These are phyloP conservation scores for Aegithalos caudatus DNA, from an alignment of 2,113 vertebrate species.

Conservation along the genomic window DNA sequence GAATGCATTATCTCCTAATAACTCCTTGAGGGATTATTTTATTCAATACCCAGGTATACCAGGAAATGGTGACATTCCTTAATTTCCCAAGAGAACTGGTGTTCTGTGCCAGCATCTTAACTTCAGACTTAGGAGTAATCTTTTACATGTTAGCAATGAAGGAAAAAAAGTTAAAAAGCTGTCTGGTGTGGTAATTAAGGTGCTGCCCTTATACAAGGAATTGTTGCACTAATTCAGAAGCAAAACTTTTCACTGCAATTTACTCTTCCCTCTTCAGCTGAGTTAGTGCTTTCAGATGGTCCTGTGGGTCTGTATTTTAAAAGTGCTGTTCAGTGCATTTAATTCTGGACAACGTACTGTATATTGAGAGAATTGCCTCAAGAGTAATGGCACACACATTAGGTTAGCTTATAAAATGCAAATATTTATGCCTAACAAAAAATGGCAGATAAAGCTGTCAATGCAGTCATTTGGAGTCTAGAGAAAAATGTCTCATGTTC, in stretches of 20 bases:
- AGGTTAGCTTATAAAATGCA: slow-evolving; percentile 10
- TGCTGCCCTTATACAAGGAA: not conserved
- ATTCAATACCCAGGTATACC: slow-evolving; percentile 1
- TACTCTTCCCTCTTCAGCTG: not conserved
- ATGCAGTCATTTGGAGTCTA: not conserved
- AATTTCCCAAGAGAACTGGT: slow-evolving; percentile 31
- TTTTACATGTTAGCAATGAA: not conserved
- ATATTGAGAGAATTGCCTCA: slow-evolving; percentile 3
- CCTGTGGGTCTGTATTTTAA: not conserved
- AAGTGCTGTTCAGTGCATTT: not conserved
- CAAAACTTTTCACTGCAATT: not conserved
- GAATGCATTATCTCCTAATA: slow-evolving; percentile 15
- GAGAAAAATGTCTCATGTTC: not conserved
- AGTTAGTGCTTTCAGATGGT: not conserved
- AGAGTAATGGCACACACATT: not conserved
- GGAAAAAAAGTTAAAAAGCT: not conserved
- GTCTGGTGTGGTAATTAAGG: not conserved
- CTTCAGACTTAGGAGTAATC: not conserved
- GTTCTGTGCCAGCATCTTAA: slow-evolving; percentile 23
- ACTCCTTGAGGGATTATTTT: slow-evolving; percentile 23
- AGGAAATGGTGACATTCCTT: slow-evolving; percentile 13
- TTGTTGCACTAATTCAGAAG: not conserved
- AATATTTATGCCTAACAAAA: not conserved
- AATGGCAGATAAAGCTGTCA: not conserved
- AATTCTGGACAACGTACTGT: not conserved